These are phyloP conservation scores for Parauchenoglanis punctatus DNA, from an alignment of 2,797 vertebrate genomes.

Conservation along the genomic window DNA sequence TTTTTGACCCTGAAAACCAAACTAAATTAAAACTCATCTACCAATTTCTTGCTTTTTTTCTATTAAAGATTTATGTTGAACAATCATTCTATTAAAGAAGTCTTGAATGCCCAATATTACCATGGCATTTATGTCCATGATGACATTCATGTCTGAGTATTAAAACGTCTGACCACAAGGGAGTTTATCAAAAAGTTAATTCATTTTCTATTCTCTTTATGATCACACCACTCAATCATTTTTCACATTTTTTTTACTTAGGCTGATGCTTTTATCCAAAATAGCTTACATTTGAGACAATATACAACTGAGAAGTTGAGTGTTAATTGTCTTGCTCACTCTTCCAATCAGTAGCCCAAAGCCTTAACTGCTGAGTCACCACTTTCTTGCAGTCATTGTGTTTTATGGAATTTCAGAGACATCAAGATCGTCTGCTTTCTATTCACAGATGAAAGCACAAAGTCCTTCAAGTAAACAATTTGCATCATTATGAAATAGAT, in stretches of 20 bases:
- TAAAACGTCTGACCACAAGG: no score
- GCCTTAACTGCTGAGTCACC: neutral
- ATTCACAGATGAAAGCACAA: neutral
- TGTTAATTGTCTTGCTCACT: neutral
- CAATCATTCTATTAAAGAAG: no score
- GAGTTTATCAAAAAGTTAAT: neutral
- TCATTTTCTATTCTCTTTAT: neutral
- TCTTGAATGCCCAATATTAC: no score
- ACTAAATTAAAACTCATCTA: no score
- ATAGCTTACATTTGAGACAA: neutral
- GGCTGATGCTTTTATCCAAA: neutral
- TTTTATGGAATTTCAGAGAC: neutral
- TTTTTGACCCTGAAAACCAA: no score
- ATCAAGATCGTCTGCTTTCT: neutral
- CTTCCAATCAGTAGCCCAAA: neutral
- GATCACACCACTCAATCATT: neutral
- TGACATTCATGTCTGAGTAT: no score
- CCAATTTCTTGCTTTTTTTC: no score
- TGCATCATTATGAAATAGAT: constrained; percentile 4
- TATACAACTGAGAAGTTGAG: neutral
- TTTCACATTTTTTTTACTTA: neutral
- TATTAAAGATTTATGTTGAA: no score
- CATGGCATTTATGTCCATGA: no score
- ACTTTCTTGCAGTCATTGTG: neutral
- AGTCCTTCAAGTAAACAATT: constrained; percentile 19